Evolutionary conservation across 1,140 invertebrate species (phyloP).

Genomic region (Philotrypesis tridentata): DNA sequence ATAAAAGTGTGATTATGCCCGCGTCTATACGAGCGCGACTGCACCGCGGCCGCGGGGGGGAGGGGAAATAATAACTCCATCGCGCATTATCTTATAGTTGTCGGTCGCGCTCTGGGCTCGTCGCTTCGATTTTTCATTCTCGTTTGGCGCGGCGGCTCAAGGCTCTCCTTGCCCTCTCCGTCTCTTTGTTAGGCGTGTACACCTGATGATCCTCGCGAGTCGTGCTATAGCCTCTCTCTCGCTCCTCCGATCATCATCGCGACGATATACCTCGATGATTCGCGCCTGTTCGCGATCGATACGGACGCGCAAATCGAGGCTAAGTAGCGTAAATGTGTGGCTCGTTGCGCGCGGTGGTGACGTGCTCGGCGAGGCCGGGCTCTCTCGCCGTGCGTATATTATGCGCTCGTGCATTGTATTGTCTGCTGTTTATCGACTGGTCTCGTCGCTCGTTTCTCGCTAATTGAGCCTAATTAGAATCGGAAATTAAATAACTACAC

Average conservation of each 20-base stretch:
- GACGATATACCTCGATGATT: no score
- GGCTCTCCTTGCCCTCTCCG: background rate
- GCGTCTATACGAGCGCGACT: background rate
- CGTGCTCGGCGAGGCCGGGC: no score
- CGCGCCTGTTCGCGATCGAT: no score
- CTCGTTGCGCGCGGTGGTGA: no score
- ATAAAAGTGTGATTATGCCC: constrained; percentile 27
- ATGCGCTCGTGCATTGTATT: no score
- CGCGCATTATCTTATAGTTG: constrained; percentile 43
- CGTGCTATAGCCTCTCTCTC: no score
- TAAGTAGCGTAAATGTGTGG: no score
- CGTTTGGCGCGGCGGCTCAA: background rate
- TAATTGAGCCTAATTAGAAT: background rate
- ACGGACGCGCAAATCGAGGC: no score
- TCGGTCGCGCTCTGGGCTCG: background rate
- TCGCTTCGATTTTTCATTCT: constrained; percentile 35
- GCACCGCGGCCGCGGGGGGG: no score
- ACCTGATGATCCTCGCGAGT: no score
- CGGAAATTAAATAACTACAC: background rate
- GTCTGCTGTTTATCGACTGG: background rate
- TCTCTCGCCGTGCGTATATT: no score
- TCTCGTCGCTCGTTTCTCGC: background rate
- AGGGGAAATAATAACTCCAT: constrained; percentile 36
- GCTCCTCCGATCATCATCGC: background rate
- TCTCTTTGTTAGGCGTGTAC: background rate